Percentiles rank a stretch among this genome's conserved stretches.
These are phyloP conservation scores for Recurvirostra avosetta DNA, from an alignment of 2,113 vertebrate genomes.

Conservation along the genomic window DNA sequence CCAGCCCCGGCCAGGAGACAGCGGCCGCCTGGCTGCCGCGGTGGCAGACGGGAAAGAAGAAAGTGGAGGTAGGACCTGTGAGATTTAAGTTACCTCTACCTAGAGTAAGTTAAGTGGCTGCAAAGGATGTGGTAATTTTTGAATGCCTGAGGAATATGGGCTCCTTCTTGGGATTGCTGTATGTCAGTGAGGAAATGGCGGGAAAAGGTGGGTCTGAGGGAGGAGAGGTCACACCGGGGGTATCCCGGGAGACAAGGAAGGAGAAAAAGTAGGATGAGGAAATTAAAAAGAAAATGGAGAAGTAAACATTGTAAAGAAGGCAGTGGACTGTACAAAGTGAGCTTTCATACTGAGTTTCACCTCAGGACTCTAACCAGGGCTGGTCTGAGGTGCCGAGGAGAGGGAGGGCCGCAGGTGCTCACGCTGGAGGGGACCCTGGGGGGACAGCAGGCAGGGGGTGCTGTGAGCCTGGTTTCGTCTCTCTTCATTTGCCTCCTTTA, in stretches of 20 bases:
- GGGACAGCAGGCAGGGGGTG: too few relatives aligned
- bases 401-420: background rate
- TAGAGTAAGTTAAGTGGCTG: background rate
- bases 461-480: background rate
- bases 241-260: background rate
- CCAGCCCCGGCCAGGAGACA: background rate
- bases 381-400: background rate
- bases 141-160: background rate
- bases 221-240: background rate
- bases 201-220: background rate
- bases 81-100: background rate
- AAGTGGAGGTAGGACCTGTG: background rate
- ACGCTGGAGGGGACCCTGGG: too few relatives aligned
- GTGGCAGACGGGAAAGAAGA: background rate
- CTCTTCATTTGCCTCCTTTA: background rate
- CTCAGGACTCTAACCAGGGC: background rate
- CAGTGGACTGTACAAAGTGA: background rate
- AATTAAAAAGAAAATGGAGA: background rate
- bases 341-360: background rate
- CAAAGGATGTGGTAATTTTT: background rate
- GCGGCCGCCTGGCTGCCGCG: background rate
- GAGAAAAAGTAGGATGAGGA: background rate
- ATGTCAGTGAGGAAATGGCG: background rate
- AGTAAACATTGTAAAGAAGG: background rate
- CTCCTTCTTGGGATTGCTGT: background rate